Conservation (phyloP, 2,113 vertebrate species). For the Protobothrops mucrosquamatus region DNA sequence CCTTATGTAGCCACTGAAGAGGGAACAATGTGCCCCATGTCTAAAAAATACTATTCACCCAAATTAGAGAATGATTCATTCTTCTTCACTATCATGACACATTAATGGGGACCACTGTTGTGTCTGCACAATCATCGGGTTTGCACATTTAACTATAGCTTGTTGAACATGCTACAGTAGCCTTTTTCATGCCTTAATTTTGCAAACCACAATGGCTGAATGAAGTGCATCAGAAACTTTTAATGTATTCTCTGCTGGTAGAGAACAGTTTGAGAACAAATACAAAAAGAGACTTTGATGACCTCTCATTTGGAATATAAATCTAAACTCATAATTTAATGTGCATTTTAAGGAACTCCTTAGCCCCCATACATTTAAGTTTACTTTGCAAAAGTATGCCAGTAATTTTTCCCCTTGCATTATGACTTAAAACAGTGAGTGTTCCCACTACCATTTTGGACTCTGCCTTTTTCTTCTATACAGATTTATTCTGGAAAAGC, state of each 20-base stretch:
- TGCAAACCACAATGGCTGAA: background rate
- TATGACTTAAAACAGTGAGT: background rate
- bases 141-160: background rate
- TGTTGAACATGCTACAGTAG: background rate
- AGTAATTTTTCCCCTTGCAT: background rate
- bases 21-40: background rate
- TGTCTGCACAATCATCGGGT: background rate
- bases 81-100: background rate
- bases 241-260: background rate
- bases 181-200: background rate
- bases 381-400: background rate
- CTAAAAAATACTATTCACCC: background rate
- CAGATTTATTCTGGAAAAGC: background rate
- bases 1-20: background rate
- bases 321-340: background rate
- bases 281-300: background rate
- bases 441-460: background rate
- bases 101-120: background rate
- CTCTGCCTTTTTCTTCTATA: conserved; percentile 1
- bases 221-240: background rate
- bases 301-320: background rate
- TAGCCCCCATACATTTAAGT: background rate
- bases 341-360: background rate
- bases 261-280: background rate
- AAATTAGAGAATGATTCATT: background rate